Conservation (phyloP, 2,113 vertebrate species). For the Xyliphius kryptos region DNA sequence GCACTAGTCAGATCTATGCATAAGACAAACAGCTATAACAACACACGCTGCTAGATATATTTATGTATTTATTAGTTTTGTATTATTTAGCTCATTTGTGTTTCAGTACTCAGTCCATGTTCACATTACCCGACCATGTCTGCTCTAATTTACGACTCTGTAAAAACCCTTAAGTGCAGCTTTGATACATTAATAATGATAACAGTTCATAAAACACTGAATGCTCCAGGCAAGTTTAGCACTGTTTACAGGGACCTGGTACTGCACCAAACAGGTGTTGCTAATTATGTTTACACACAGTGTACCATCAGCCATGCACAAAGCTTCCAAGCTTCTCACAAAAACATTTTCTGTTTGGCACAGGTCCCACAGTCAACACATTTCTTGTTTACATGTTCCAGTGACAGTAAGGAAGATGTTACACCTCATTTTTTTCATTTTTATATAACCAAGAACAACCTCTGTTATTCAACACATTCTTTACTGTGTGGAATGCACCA, state of each 20-base stretch:
- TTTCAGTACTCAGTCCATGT: neutral
- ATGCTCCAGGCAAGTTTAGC: slow-evolving; percentile 39
- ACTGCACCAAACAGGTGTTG: slow-evolving; percentile 31
- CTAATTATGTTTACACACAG: slow-evolving; percentile 1
- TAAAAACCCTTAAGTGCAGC: slow-evolving; percentile 44
- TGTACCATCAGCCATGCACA: neutral
- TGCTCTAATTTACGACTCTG: slow-evolving; percentile 40
- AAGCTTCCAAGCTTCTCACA: neutral
- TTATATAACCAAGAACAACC: no score
- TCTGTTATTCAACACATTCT: no score
- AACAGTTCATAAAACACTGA: slow-evolving; percentile 37
- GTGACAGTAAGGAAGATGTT: no score
- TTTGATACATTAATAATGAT: slow-evolving; percentile 47
- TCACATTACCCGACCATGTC: slow-evolving; percentile 29
- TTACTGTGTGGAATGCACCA: no score
- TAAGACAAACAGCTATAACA: neutral
- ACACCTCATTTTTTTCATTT: no score
- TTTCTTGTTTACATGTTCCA: no score
- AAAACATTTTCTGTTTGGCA: no score
- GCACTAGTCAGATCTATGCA: neutral
- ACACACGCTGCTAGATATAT: neutral
- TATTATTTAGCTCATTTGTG: slow-evolving; percentile 1
- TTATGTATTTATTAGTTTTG: slow-evolving; percentile 4
- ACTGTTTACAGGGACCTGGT: slow-evolving; percentile 45
- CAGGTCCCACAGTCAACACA: no score